Evolutionary conservation across 2,888 invertebrate genomes (phyloP).

Genomic region (Caenorhabditis uteleia): DNA sequence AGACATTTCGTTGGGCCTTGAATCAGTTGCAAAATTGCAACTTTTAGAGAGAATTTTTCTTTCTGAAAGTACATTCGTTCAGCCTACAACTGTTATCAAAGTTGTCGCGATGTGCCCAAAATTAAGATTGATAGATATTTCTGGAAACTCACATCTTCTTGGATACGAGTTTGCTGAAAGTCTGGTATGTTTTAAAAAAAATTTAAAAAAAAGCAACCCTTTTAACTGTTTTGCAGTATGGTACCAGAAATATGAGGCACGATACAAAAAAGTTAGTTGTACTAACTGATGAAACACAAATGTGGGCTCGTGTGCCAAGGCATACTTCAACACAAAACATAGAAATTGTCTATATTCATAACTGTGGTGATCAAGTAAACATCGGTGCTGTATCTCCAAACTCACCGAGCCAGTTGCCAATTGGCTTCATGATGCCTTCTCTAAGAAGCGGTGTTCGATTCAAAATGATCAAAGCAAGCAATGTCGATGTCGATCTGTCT

Average conservation of each 20-base stretch:
- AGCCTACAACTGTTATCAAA: slow-evolving; percentile 23
- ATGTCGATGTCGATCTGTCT: too few species aligned
- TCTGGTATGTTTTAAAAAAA: slow-evolving; percentile 4
- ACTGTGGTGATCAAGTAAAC: background rate
- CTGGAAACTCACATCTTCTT: slow-evolving; percentile 34
- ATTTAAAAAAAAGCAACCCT: too few species aligned
- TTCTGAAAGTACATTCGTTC: slow-evolving; percentile 42
- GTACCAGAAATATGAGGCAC: slow-evolving; percentile 5
- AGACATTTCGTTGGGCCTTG: slow-evolving; percentile 51
- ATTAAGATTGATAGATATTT: slow-evolving; percentile 41
- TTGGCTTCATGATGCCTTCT: slow-evolving; percentile 39
- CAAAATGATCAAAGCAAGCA: too few species aligned
- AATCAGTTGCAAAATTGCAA: slow-evolving; percentile 27
- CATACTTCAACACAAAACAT: background rate
- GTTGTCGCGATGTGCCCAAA: slow-evolving; percentile 13
- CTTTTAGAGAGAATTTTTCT: slow-evolving; percentile 39
- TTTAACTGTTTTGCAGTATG: slow-evolving; percentile 9
- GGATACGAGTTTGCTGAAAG: slow-evolving; percentile 16
- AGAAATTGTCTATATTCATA: slow-evolving; percentile 5
- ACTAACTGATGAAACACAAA: slow-evolving; percentile 17
- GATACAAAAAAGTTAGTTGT: slow-evolving; percentile 11
- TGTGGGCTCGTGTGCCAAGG: slow-evolving; percentile 13
- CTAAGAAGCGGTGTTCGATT: slow-evolving; percentile 51
- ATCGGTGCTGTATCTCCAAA: slow-evolving; percentile 5
- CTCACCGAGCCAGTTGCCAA: slow-evolving; percentile 26